These are phyloP conservation scores for Steromphala cineraria DNA, from an alignment of 2,888 invertebrate species.

Conservation along the genomic window DNA sequence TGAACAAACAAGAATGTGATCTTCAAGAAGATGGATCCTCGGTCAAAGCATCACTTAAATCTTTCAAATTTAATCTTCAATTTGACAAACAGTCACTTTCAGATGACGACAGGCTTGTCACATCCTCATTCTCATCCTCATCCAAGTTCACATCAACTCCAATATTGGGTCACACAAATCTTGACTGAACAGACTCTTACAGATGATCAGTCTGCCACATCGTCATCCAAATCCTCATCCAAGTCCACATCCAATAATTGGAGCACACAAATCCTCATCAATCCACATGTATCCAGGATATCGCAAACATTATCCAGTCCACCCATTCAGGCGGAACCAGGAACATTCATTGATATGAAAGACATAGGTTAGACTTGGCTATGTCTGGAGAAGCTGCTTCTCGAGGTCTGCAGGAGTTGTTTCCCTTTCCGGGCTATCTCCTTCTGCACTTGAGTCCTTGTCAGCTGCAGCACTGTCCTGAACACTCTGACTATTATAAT, in stretches of 20 bases:
- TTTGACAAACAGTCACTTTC: too few relatives aligned
- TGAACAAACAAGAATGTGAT: not conserved
- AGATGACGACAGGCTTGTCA: too few relatives aligned
- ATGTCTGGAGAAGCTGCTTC: not conserved
- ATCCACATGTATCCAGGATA: too few relatives aligned
- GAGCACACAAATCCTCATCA: too few relatives aligned
- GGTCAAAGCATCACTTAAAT: too few relatives aligned
- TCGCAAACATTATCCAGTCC: not conserved
- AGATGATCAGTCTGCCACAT: too few relatives aligned
- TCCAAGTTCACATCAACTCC: too few relatives aligned
- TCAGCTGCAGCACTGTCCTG: not conserved
- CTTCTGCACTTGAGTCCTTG: not conserved
- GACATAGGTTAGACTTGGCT: not conserved
- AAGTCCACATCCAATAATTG: not conserved
- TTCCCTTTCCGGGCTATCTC: not conserved
- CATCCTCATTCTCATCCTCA: too few relatives aligned
- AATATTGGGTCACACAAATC: too few relatives aligned
- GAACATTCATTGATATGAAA: constrained; percentile 8
- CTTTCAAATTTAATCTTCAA: too few relatives aligned
- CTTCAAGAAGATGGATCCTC: too few relatives aligned
- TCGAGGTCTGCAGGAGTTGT: not conserved
- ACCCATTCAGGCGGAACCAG: not conserved
- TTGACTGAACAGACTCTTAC: too few relatives aligned
- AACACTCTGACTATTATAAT: constrained; percentile 59
- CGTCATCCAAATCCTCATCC: not conserved